These are phyloP conservation scores for Antheraea assamensis DNA, from an alignment of 2,888 invertebrate species.

Conservation along the genomic window DNA sequence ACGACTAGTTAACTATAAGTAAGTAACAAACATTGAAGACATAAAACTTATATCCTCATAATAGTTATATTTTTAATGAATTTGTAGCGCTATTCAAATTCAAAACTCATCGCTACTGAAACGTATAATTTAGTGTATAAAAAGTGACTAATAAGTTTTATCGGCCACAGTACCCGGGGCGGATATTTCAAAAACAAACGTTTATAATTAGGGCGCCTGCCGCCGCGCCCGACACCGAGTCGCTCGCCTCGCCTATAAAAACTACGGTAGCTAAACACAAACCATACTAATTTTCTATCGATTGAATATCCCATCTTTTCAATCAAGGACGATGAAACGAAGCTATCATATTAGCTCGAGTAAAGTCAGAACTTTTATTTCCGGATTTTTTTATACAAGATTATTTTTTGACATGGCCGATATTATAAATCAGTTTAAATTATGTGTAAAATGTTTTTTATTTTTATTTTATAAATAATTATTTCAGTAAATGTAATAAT, in stretches of 20 bases:
- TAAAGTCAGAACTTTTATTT: not conserved
- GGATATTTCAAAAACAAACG: constrained; percentile 78
- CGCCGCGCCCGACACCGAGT: constrained; percentile 28
- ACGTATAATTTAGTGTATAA: constrained; percentile 23
- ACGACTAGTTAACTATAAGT: not conserved
- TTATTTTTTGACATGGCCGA: not conserved
- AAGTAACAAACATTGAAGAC: constrained; percentile 6
- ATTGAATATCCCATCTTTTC: constrained; percentile 54
- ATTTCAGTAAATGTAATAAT: not conserved
- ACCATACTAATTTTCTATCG: constrained; percentile 61
- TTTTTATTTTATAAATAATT: not conserved
- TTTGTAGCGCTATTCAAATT: constrained; percentile 2
- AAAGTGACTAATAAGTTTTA: constrained; percentile 33
- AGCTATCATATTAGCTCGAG: constrained; percentile 15
- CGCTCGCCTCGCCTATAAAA: constrained; percentile 29
- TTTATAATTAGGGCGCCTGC: constrained; percentile 68
- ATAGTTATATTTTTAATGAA: constrained; percentile 2
- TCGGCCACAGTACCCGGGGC: constrained; percentile 53
- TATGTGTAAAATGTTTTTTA: not conserved
- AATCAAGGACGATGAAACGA: constrained; percentile 29
- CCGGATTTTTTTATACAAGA: not conserved
- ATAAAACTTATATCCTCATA: constrained; percentile 6
- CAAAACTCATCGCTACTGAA: not conserved
- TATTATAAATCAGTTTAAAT: not conserved
- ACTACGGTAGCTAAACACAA: constrained; percentile 68